Conservation (phyloP, 2,113 vertebrate genomes). For the Mustela nigripes region DNA sequence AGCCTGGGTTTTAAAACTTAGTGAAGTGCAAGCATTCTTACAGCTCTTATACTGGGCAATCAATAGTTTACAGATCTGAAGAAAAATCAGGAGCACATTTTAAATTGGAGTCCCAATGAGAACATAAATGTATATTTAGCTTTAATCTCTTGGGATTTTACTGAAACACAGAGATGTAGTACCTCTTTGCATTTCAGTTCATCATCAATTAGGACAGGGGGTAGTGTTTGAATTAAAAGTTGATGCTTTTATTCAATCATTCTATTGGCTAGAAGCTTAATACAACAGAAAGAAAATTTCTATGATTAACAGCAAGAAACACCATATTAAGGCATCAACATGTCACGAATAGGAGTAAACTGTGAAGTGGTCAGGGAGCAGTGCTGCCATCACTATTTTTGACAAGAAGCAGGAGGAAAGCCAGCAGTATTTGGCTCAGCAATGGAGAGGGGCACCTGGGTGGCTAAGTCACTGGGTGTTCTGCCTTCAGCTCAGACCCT, state of each 20-base stretch:
- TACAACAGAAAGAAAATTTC: not conserved
- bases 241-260: not conserved
- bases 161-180: not conserved
- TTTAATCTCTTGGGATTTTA: slow-evolving; percentile 25
- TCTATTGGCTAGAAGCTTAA: not conserved
- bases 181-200: not conserved
- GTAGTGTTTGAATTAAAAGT: not conserved
- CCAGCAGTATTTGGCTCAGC: not conserved
- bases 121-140: not conserved
- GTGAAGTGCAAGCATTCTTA: not conserved
- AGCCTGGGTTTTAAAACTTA: slow-evolving; percentile 7
- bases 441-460: not conserved
- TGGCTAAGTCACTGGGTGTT: no score
- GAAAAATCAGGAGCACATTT: slow-evolving; percentile 9
- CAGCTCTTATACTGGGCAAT: not conserved
- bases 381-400: not conserved
- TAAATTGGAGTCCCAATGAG: not conserved
- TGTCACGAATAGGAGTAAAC: slow-evolving; percentile 60
- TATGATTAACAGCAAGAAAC: slow-evolving; percentile 65
- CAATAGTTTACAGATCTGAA: not conserved
- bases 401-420: not conserved
- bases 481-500: no score
- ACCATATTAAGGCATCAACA: slow-evolving; percentile 18
- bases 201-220: not conserved
- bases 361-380: slow-evolving; percentile 44